Percentiles rank a stretch among this genome's conserved stretches.
Conservation (phyloP, 2,797 vertebrate species). For the Rhincodon typus region DNA sequence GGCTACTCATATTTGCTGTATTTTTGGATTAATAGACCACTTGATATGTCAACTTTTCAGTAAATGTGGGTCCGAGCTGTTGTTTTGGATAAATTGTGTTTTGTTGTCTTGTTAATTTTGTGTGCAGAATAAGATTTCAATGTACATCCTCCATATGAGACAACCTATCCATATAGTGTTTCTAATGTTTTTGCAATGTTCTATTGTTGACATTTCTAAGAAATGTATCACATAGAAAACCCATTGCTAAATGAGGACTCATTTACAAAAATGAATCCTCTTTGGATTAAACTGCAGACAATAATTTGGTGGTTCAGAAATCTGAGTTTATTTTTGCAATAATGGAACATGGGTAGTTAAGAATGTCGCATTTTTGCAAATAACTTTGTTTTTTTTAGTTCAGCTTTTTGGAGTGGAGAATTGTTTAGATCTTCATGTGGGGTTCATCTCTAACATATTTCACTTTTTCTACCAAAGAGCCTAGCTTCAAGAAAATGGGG, state of each 20-base stretch:
- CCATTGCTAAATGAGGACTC: background rate
- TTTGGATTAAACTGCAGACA: background rate
- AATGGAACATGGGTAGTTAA: background rate
- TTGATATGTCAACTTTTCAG: background rate
- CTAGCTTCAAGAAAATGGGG: background rate
- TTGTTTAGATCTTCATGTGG: background rate
- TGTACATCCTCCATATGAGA: background rate
- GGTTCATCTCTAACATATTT: background rate
- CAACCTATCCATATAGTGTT: background rate
- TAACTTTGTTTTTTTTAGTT: background rate
- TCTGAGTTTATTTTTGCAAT: background rate
- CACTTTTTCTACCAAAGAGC: background rate
- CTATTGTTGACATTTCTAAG: background rate
- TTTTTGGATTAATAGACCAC: background rate
- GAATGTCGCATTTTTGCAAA: background rate
- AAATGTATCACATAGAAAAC: background rate
- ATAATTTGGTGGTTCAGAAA: background rate
- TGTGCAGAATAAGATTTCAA: constrained; percentile 5
- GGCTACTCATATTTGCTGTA: background rate
- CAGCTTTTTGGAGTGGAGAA: background rate
- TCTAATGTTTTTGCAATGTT: background rate
- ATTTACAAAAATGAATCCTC: background rate
- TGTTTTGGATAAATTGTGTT: background rate
- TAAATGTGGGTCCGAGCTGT: background rate
- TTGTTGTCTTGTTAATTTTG: background rate